These are phyloP conservation scores for Girardinus metallicus DNA, from an alignment of 2,797 vertebrate species.

Conservation along the genomic window DNA sequence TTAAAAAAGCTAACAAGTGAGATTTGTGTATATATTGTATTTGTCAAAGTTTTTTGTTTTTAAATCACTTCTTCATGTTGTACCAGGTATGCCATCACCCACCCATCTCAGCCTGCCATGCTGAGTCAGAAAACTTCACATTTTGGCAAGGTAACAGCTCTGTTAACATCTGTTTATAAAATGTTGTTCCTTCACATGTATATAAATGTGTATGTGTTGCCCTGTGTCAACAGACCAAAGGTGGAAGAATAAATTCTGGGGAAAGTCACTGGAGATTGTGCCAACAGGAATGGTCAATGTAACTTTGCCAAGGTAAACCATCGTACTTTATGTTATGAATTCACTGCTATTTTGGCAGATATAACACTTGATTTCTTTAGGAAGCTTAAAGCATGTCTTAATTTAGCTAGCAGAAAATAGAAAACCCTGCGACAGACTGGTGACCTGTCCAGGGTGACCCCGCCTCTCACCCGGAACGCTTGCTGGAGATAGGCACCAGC, in stretches of 20 bases:
- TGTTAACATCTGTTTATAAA: neutral
- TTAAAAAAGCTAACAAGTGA: neutral
- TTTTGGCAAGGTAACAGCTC: constrained; percentile 92
- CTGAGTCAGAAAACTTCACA: constrained; percentile 88
- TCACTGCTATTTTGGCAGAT: neutral
- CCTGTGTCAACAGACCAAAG: constrained; percentile 84
- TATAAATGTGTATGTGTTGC: neutral
- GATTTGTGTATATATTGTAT: neutral
- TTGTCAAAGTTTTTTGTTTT: neutral
- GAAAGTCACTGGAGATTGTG: constrained; percentile 94
- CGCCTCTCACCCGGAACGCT: too few species aligned
- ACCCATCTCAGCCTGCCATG: constrained; percentile 92
- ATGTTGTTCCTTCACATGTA: neutral
- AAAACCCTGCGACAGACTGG: too few species aligned
- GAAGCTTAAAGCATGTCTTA: neutral
- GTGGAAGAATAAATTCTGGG: constrained; percentile 99
- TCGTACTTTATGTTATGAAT: neutral
- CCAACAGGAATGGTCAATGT: constrained; percentile 92
- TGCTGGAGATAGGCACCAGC: too few species aligned
- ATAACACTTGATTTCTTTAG: neutral
- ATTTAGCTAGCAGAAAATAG: neutral
- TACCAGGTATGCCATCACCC: constrained; percentile 92
- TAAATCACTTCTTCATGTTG: neutral
- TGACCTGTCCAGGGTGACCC: too few species aligned
- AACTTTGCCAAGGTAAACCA: constrained; percentile 85